Base-by-base conservation (phyloP, 1,140 invertebrate genomes). In the Samia ricini region DNA sequence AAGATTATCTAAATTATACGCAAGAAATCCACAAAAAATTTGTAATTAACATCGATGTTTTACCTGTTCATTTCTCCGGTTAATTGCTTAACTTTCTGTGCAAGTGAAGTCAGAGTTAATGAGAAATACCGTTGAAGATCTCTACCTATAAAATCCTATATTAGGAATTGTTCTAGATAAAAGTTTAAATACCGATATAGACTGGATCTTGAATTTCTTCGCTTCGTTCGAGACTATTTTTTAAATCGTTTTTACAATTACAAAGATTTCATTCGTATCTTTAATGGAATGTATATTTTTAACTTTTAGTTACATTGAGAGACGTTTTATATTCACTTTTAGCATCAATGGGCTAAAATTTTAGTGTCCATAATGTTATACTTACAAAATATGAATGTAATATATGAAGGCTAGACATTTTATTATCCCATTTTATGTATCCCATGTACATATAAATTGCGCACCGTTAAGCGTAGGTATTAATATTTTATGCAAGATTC, bases 61-160 rank as follows among this genome's bases (percentile, higher is more conserved):
- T 10, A 52, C 5, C 19, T 52, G n/a, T 20, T 3, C 20, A 12
- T 29, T n/a, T 23, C 4, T 42, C 33, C 10, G 48, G 22, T 49
- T 10, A 56, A 56, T 56, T 50, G 8, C 33, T 21, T 6, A 61
- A 56, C 7, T 62, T 49, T 7, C 2, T 56, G 19, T 26, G 61
- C 19, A 62, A 29, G 60, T 50, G 33, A 49, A 62, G 61, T 56
- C 21, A 21, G 18, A 18, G 12, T 42, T 52, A 52, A 52, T 52
- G 51, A 23, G 20, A 52, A 23, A 22, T 52, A 52, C 51, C 33
- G 7, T 12, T 52, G 23, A 23, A 52, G 19, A 20, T 52, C 33
- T 42, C 33, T 42, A 42, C 33, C 33, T 42, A 42, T 42, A 42
- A 42, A 42, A 12, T 12, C 10, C 12, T 7, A 42, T 15, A 15